These are phyloP conservation scores for Tachina grossa DNA, from an alignment of 2,888 invertebrate genomes.

Conservation along the genomic window DNA sequence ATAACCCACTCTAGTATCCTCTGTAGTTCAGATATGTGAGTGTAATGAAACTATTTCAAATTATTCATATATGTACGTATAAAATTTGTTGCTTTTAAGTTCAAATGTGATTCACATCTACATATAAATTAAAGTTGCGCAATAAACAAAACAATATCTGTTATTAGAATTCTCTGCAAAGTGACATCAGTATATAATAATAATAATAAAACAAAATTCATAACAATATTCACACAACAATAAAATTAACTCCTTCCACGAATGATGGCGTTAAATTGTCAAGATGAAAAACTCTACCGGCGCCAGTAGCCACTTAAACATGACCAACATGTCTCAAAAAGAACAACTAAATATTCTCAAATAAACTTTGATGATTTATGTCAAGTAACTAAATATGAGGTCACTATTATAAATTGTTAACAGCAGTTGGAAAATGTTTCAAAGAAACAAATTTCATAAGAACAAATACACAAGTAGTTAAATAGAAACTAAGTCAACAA, in stretches of 20 bases:
- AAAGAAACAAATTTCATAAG: conserved; percentile 27
- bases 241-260: conserved; percentile 49
- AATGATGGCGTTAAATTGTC: conserved; percentile 32
- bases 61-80: no score
- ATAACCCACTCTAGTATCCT: no score
- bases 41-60: no score
- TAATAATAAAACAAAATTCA: not conserved
- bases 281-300: conserved; percentile 59
- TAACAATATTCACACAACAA: conserved; percentile 4
- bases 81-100: no score
- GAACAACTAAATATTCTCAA: conserved; percentile 39
- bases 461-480: conserved; percentile 22
- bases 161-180: no score
- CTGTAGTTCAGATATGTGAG: no score
- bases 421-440: conserved; percentile 36
- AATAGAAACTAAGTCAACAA: conserved; percentile 43
- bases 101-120: not conserved
- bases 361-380: conserved; percentile 65
- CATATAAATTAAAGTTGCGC: not conserved
- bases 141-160: not conserved
- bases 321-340: conserved; percentile 66
- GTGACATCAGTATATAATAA: conserved; percentile 3
- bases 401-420: conserved; percentile 50
- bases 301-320: conserved; percentile 73
- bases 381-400: conserved; percentile 67